Evolutionary conservation across 2,113 vertebrate species (phyloP).

Genomic region (Vidua chalybeata): DNA sequence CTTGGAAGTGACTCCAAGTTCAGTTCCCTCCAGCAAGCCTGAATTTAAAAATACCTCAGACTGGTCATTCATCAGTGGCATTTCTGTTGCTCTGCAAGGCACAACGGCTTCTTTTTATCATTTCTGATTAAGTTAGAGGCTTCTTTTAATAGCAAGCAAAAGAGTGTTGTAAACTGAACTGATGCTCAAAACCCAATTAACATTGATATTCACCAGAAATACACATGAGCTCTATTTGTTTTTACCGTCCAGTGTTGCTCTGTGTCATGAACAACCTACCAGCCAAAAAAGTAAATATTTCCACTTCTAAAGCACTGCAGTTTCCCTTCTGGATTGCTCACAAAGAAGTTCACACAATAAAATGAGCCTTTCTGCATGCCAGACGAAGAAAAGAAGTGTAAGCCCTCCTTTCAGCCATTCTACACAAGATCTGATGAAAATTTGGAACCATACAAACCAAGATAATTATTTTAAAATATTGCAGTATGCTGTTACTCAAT

Average conservation of each 20-base stretch:
- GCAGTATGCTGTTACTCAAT: neutral
- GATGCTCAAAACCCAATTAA: neutral
- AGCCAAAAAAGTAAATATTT: neutral
- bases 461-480: neutral
- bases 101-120: neutral
- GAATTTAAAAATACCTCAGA: conserved; percentile 14
- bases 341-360: conserved; percentile 28
- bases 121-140: neutral
- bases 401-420: neutral
- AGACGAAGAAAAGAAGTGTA: neutral
- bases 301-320: neutral
- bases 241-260: neutral
- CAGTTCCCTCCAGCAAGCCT: neutral
- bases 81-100: neutral
- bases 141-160: neutral
- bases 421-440: neutral
- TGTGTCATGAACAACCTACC: neutral
- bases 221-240: neutral
- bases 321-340: conserved; percentile 5
- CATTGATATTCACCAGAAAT: neutral
- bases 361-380: neutral
- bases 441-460: neutral
- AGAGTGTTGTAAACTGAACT: neutral
- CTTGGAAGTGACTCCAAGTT: neutral
- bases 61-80: neutral